These are phyloP conservation scores for Stenotaenia linearis DNA, from an alignment of 2,888 invertebrate genomes.

Conservation along the genomic window DNA sequence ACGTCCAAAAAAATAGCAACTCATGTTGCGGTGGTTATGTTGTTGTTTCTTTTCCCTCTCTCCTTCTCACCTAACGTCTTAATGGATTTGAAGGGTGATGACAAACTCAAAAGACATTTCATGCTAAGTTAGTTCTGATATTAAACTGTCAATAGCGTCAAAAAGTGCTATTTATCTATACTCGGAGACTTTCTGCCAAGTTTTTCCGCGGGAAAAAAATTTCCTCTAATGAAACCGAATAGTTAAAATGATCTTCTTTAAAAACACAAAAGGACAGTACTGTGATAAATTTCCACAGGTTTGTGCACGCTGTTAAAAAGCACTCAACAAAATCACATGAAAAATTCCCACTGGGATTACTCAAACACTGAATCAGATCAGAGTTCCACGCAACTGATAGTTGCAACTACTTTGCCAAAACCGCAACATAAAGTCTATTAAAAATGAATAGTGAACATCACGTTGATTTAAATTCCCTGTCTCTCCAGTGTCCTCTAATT, in stretches of 20 bases:
- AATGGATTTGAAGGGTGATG: conserved; percentile 16
- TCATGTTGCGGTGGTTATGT: neutral
- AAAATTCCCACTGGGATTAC: neutral
- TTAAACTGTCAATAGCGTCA: conserved; percentile 27
- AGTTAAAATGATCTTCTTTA: neutral
- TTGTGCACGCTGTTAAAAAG: neutral
- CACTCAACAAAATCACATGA: neutral
- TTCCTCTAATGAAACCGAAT: neutral
- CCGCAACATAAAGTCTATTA: neutral
- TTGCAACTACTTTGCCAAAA: neutral
- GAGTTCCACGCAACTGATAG: neutral
- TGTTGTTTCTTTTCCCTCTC: neutral
- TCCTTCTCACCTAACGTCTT: neutral
- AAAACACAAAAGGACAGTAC: neutral
- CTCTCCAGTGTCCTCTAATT: neutral
- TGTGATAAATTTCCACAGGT: neutral
- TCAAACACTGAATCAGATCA: neutral
- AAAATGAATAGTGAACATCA: neutral
- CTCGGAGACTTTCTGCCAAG: neutral
- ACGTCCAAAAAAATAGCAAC: neutral
- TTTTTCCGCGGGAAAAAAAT: neutral
- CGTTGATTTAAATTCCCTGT: neutral
- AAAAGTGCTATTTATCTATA: neutral
- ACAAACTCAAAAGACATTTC: conserved; percentile 16
- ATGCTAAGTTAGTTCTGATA: neutral